Evolutionary conservation across 1,140 invertebrate genomes (phyloP), one percentile per base, ranked within the genome.

Genomic region (Rhyacophila brunnea): DNA sequence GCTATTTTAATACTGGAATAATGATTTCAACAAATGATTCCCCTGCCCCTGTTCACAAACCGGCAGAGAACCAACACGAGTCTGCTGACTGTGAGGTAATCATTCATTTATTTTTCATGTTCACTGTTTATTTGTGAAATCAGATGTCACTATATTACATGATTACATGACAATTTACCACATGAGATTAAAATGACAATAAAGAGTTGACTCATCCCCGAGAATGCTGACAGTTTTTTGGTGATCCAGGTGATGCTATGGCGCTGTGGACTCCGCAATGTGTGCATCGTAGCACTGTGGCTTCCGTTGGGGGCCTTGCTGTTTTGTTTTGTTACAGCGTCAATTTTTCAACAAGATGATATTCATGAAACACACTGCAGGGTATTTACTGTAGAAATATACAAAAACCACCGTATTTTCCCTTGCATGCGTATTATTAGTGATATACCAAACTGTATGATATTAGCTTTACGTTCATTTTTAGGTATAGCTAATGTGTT

Each of bases 361-460:
- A 91, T 95, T 69, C 92, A 94, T 71, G 91, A 93, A 82, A 94
- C 92, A 58, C 90, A 93, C 74, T 95, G 92, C 82, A 85, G 86
- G 70, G 92, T 95, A 82, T 48, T 48, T 48, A 48, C 13, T 32
- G 3, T 9, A 28, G 23, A 28, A 28, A 28, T 28, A 9, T 28
- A 28, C 23, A 28, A n/a, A n/a, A n/a, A n/a, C n/a, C n/a, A n/a
- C n/a, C n/a, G n/a, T n/a, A n/a, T n/a, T n/a, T n/a, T n/a, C n/a
- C n/a, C n/a, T n/a, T n/a, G n/a, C n/a, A n/a, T n/a, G n/a, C n/a
- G n/a, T n/a, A n/a, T n/a, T n/a, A n/a, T n/a, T n/a, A n/a, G n/a
- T n/a, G n/a, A n/a, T n/a, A n/a, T n/a, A n/a, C n/a, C n/a, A n/a
- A n/a, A n/a, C n/a, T n/a, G n/a, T n/a, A n/a, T n/a, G n/a, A n/a